Percentiles rank a stretch among this genome's conserved stretches.
phyloP scores from a whole-genome alignment of 2,113 vertebrate species.

The Lophochroa leadbeateri region DNA sequence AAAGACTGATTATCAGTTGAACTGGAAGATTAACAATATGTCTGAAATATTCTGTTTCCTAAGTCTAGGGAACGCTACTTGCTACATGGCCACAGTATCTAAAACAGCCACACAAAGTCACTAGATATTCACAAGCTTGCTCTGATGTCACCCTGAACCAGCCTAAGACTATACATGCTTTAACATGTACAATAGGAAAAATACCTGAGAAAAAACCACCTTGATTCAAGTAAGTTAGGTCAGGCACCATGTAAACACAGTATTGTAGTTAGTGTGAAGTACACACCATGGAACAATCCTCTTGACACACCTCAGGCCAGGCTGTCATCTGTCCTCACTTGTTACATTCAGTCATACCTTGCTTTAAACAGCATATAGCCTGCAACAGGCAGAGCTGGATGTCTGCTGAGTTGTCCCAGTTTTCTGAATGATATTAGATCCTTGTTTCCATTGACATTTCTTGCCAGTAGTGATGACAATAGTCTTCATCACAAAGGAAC shows the following conservation, averaged over 20 bases:
- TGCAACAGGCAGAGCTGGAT: rapidly evolving
- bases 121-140: not conserved
- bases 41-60: not conserved
- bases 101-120: not conserved
- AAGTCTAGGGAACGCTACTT: not conserved
- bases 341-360: not conserved
- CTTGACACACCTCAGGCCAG: not conserved
- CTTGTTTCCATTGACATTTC: not conserved
- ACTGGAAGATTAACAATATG: not conserved
- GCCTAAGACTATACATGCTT: not conserved
- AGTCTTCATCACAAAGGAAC: not conserved
- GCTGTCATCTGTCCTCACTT: not conserved
- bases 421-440: not conserved
- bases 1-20: not conserved
- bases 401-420: not conserved
- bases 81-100: not conserved
- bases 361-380: not conserved
- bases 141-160: not conserved
- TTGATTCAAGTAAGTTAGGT: not conserved
- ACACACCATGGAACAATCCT: not conserved
- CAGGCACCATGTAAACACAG: not conserved
- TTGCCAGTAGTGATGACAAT: not conserved
- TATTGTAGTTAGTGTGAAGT: not conserved
- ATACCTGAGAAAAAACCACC: not conserved
- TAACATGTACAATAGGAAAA: not conserved